phyloP scores from a whole-genome alignment of 2,888 invertebrate species.

The Spialia ferax region DNA sequence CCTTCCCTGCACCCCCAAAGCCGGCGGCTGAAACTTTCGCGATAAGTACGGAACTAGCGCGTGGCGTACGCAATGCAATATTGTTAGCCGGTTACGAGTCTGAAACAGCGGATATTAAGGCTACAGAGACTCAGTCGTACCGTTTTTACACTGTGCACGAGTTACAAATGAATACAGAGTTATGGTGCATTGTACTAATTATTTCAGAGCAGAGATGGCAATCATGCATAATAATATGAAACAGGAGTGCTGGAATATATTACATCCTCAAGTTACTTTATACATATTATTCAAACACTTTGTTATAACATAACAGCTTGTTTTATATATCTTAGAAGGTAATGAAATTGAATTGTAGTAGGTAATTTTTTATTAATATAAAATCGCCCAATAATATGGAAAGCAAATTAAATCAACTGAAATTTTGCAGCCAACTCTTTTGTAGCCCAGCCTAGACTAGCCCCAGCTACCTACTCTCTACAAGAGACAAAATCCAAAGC shows the following conservation, averaged over 20 bases:
- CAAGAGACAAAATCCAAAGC: too few relatives aligned
- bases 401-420: too few relatives aligned
- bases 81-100: slow-evolving; percentile 85
- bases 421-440: too few relatives aligned
- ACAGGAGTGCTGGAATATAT: slow-evolving; percentile 34
- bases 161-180: slow-evolving; percentile 75
- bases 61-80: slow-evolving; percentile 86
- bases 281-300: too few relatives aligned
- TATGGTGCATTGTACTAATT: slow-evolving; percentile 73
- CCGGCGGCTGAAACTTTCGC: slow-evolving; percentile 81
- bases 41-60: slow-evolving; percentile 86
- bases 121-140: slow-evolving; percentile 72
- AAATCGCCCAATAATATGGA: too few relatives aligned
- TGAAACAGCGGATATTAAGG: slow-evolving; percentile 85
- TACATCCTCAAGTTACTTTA: too few relatives aligned
- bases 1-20: slow-evolving; percentile 51
- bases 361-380: too few relatives aligned
- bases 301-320: too few relatives aligned
- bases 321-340: too few relatives aligned
- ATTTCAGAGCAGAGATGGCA: slow-evolving; percentile 57
- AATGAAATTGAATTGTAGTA: too few relatives aligned
- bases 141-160: slow-evolving; percentile 78
- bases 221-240: slow-evolving; percentile 30
- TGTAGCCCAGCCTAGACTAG: too few relatives aligned
- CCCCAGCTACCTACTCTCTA: too few relatives aligned